A percentile compares a stretch with the other conserved stretches of the same genome.
phyloP scores from a whole-genome alignment of 2,797 vertebrate genomes.

The Malacoctenus gilli region DNA sequence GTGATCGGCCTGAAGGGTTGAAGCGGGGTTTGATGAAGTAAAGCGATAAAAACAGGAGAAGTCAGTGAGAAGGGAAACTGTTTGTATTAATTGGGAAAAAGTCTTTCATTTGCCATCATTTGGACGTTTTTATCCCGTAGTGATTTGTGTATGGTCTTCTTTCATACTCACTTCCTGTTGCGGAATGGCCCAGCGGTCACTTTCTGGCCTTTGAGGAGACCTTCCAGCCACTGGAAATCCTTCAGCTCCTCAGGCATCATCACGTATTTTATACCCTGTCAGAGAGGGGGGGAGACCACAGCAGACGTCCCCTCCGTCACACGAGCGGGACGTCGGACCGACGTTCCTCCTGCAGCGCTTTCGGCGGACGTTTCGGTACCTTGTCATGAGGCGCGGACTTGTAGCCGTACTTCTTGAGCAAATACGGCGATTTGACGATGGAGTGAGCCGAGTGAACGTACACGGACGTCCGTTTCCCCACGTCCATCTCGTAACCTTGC shows the following conservation, averaged over 20 bases:
- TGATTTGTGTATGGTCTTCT: no score
- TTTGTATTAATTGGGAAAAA: no score
- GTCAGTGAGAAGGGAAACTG: no score
- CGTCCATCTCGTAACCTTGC: constrained; percentile 86
- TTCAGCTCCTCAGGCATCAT: constrained; percentile 77
- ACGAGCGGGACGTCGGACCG: no score
- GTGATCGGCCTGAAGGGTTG: no score
- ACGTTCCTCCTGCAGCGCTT: no score
- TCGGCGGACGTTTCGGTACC: constrained; percentile 77
- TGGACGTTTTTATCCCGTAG: no score
- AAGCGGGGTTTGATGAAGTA: no score
- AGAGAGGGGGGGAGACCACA: background rate
- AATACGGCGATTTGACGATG: constrained; percentile 60
- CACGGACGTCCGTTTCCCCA: constrained; percentile 88
- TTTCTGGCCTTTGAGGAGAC: constrained; percentile 59
- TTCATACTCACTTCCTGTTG: constrained; percentile 42
- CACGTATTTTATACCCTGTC: constrained; percentile 77
- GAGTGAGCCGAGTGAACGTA: constrained; percentile 89
- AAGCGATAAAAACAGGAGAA: no score
- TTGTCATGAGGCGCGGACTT: constrained; percentile 74
- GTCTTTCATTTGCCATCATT: no score
- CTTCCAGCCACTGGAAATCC: constrained; percentile 74
- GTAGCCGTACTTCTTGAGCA: constrained; percentile 73
- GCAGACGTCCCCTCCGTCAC: no score
- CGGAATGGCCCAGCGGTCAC: constrained; percentile 33